Conservation (phyloP, 2,888 invertebrate genomes). For the Pheosia tremula region DNA sequence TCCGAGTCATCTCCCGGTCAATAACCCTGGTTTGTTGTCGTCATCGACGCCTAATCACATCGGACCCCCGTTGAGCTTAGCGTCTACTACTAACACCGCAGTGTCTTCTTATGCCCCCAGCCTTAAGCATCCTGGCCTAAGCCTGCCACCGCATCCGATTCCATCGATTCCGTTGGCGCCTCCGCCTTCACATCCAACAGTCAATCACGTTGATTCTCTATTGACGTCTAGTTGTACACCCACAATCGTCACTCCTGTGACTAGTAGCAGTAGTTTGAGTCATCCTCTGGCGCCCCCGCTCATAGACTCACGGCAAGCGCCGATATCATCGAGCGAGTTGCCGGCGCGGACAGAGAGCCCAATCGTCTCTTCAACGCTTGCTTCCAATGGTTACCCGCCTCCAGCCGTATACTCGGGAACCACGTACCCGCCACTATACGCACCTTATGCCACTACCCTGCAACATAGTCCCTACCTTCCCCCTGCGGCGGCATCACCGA, state of each 20-base stretch:
- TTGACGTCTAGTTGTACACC: slow-evolving; percentile 54
- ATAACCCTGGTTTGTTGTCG: slow-evolving; percentile 54
- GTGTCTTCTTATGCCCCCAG: slow-evolving; percentile 67
- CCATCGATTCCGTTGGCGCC: slow-evolving; percentile 52
- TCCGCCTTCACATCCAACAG: slow-evolving; percentile 58
- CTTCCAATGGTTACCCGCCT: slow-evolving; percentile 84
- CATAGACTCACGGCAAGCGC: slow-evolving; percentile 69
- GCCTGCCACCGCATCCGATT: slow-evolving; percentile 52
- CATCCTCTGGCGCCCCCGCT: slow-evolving; percentile 65
- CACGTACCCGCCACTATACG: slow-evolving; percentile 87
- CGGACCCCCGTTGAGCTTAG: slow-evolving; percentile 56
- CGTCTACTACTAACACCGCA: slow-evolving; percentile 59
- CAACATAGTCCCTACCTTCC: slow-evolving; percentile 90
- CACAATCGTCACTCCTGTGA: slow-evolving; percentile 52
- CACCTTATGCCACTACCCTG: slow-evolving; percentile 90
- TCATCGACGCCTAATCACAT: slow-evolving; percentile 64
- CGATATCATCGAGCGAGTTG: slow-evolving; percentile 76
- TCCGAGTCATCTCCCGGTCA: slow-evolving; percentile 60
- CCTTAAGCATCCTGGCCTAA: slow-evolving; percentile 67
- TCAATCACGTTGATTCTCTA: slow-evolving; percentile 59
- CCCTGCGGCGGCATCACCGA: slow-evolving; percentile 86
- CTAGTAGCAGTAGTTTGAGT: slow-evolving; percentile 59
- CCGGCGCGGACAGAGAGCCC: slow-evolving; percentile 73
- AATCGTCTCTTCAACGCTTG: slow-evolving; percentile 86
- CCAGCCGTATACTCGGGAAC: slow-evolving; percentile 89